Percentiles rank a stretch among this genome's conserved stretches.
Conservation (phyloP, 2,888 invertebrate species). For the Thereva nobilitata region DNA sequence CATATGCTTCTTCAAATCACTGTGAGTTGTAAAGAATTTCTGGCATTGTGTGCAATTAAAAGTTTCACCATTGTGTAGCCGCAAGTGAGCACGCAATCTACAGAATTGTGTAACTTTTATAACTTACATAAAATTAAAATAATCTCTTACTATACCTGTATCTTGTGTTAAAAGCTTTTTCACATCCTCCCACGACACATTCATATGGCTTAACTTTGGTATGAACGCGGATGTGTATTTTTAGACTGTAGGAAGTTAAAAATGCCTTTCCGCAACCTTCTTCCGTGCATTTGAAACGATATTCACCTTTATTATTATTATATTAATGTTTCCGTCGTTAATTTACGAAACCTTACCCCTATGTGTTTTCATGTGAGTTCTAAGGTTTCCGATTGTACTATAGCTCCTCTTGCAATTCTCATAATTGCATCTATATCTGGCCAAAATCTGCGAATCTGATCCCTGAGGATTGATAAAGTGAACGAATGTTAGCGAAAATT, state of each 20-base stretch:
- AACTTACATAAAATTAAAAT: not conserved
- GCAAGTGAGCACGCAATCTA: slow-evolving; percentile 84
- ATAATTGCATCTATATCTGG: slow-evolving; percentile 84
- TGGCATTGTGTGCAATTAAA: slow-evolving; percentile 89
- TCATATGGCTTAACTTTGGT: slow-evolving; percentile 91
- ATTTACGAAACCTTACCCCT: slow-evolving; percentile 69
- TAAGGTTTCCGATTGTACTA: slow-evolving; percentile 90
- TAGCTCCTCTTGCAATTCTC: slow-evolving; percentile 86
- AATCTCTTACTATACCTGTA: slow-evolving; percentile 67
- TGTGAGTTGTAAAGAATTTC: slow-evolving; percentile 91
- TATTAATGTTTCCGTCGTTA: not conserved
- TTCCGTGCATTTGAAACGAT: slow-evolving; percentile 88
- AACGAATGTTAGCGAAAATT: not conserved
- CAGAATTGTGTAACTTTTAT: not conserved
- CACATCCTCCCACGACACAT: slow-evolving; percentile 80
- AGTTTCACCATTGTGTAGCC: slow-evolving; percentile 91
- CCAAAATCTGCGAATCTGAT: slow-evolving; percentile 63
- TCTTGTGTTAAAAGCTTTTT: slow-evolving; percentile 91
- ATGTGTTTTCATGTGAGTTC: slow-evolving; percentile 95
- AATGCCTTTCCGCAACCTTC: slow-evolving; percentile 89
- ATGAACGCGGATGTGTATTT: slow-evolving; percentile 92
- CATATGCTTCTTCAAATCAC: slow-evolving; percentile 92
- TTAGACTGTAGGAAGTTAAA: slow-evolving; percentile 91
- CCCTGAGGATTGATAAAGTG: slow-evolving; percentile 33
- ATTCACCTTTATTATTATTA: slow-evolving; percentile 73